These are phyloP conservation scores for Aythya baeri DNA, from an alignment of 2,113 vertebrate genomes.

Conservation along the genomic window DNA sequence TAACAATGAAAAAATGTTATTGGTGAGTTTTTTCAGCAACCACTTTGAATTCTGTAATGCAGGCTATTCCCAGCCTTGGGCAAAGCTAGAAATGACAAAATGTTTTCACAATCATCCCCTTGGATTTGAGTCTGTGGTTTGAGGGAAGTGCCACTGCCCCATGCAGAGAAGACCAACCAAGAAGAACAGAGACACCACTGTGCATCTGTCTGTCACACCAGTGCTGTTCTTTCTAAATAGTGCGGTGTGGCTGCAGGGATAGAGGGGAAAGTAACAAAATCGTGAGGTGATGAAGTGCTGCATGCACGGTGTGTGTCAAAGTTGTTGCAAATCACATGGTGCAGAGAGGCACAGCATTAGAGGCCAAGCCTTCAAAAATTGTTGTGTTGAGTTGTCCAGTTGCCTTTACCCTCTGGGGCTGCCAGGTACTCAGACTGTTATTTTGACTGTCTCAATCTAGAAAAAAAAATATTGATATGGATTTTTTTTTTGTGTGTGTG, in stretches of 20 bases:
- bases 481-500: background rate
- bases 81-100: constrained; percentile 15
- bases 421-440: background rate
- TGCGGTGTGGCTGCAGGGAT: rapidly evolving
- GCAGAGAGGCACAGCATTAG: background rate
- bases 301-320: background rate
- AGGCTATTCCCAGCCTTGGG: background rate
- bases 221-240: background rate
- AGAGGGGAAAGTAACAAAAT: background rate
- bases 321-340: background rate
- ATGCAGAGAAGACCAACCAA: background rate
- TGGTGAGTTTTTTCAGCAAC: background rate
- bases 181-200: background rate
- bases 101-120: background rate
- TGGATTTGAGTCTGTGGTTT: background rate
- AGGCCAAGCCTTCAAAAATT: background rate
- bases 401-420: background rate
- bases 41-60: background rate
- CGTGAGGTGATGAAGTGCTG: background rate
- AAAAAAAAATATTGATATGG: background rate
- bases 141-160: background rate
- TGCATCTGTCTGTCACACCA: rapidly evolving
- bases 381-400: background rate
- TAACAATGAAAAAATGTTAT: background rate
- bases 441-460: background rate